phyloP scores from a whole-genome alignment of 2,888 invertebrate genomes.

The Meghimatium bilineatum region DNA sequence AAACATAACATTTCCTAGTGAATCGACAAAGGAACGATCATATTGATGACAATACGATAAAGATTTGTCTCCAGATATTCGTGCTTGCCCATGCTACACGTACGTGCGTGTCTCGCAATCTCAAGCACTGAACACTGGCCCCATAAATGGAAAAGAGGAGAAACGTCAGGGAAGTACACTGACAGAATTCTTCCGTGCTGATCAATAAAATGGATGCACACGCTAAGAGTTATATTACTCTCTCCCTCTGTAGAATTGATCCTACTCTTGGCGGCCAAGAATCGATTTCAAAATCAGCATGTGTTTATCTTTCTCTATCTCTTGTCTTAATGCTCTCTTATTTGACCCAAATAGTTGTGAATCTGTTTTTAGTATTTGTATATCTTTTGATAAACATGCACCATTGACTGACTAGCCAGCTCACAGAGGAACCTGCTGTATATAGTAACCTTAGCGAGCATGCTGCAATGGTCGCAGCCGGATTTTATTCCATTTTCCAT shows the following conservation, averaged over 20 bases:
- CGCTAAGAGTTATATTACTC: slow-evolving; percentile 12
- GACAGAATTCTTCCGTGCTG: slow-evolving; percentile 19
- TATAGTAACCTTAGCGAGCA: slow-evolving; percentile 11
- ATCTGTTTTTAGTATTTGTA: neutral
- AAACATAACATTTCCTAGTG: too few relatives aligned
- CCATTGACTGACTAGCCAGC: neutral
- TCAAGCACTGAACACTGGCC: neutral
- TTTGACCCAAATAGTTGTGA: neutral
- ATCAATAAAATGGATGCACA: slow-evolving; percentile 33
- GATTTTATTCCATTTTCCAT: slow-evolving; percentile 37
- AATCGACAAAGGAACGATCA: too few relatives aligned
- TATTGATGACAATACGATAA: too few relatives aligned
- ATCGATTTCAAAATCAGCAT: slow-evolving; percentile 26
- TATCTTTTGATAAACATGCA: neutral
- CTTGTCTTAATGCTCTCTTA: neutral
- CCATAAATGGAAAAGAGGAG: neutral
- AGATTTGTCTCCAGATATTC: too few relatives aligned
- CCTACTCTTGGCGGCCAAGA: slow-evolving; percentile 10
- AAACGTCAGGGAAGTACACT: neutral
- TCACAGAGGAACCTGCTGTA: neutral
- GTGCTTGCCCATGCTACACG: too few relatives aligned
- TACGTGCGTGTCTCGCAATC: too few relatives aligned
- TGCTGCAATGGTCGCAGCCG: slow-evolving; percentile 48
- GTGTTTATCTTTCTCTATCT: neutral
- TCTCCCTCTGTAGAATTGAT: slow-evolving; percentile 23